Conservation (phyloP, 2,888 invertebrate species). For the Xestoiulus laeticollis region DNA sequence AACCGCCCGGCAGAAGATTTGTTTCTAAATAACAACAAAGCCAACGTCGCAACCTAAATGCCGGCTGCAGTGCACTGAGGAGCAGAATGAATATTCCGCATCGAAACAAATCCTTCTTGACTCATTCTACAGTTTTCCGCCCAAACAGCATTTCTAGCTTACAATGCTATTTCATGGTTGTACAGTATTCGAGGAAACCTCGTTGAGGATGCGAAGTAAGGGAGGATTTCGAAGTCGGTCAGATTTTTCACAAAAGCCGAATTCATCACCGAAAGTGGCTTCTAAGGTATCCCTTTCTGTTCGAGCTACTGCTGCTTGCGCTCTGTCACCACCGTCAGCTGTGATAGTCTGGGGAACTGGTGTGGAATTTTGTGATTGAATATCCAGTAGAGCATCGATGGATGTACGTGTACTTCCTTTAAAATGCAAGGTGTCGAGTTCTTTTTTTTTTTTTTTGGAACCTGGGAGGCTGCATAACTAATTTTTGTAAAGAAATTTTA, state of each 20-base stretch:
- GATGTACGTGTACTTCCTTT: neutral
- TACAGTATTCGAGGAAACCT: neutral
- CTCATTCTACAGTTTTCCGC: constrained; percentile 10
- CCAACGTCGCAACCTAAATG: neutral
- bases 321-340: neutral
- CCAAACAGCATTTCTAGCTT: constrained; percentile 26
- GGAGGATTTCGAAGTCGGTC: neutral
- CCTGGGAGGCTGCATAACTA: neutral
- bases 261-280: neutral
- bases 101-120: neutral
- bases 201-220: neutral
- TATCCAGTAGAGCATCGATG: neutral
- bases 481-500: neutral
- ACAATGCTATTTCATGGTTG: constrained; percentile 1
- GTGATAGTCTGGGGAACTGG: neutral
- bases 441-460: too few relatives aligned
- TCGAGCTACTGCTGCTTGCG: neutral
- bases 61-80: neutral
- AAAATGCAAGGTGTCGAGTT: neutral
- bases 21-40: neutral
- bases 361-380: neutral
- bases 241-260: neutral
- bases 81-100: neutral
- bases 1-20: neutral
- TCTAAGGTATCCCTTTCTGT: neutral